Conservation (phyloP, 2,797 vertebrate species). For the Rhabdophis nuchalis region DNA sequence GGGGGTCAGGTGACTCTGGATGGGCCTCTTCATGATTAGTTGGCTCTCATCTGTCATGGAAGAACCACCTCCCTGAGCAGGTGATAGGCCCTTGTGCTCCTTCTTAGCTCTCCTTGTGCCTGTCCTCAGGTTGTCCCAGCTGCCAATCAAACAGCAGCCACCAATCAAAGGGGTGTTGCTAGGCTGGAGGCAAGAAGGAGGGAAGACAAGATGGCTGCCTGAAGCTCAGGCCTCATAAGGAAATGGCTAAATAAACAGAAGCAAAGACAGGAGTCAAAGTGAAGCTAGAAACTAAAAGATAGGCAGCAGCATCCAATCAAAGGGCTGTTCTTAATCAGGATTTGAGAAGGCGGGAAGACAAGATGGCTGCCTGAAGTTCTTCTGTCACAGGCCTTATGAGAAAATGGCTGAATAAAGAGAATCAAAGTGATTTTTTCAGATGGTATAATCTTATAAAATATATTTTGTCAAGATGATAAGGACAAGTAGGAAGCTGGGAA, state of each 20-base stretch:
- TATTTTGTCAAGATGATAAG: neutral
- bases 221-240: too few species aligned
- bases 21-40: neutral
- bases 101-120: fast-evolving
- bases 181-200: neutral
- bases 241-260: too few species aligned
- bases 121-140: neutral
- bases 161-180: neutral
- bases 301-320: too few species aligned
- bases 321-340: too few species aligned
- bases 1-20: neutral
- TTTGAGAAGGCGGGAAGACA: too few species aligned
- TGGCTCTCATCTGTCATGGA: neutral
- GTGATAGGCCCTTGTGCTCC: neutral
- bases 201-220: neutral
- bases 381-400: too few species aligned
- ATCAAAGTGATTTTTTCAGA: too few species aligned
- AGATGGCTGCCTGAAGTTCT: too few species aligned
- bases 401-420: too few species aligned
- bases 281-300: too few species aligned
- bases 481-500: neutral
- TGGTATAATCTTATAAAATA: neutral
- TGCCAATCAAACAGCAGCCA: fast-evolving
- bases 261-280: too few species aligned
- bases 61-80: fast-evolving